Base-by-base conservation (phyloP, 2,888 invertebrate species). In the Lycaena phlaeas region DNA sequence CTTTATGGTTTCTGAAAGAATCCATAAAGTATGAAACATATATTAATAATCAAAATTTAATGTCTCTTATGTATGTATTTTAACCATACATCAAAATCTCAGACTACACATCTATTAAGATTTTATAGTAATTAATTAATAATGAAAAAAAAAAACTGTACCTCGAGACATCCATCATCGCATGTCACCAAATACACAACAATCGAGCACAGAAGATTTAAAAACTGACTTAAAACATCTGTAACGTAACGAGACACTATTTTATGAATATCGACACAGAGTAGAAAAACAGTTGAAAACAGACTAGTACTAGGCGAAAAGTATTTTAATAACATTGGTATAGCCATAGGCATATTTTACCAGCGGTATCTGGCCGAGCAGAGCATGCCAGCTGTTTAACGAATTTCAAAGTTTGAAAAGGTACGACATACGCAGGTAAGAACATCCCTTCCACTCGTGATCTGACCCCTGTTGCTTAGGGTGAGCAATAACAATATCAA, bases 361-460 rank as follows among this genome's bases (percentile, higher is more conserved):
- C 31, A 15, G 10, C n/a, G 28, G 15, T 30, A 11, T 30, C 10
- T 18, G 25, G 27, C 37, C 18, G 14, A 18, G 14, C 34, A 38
- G 25, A 36, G n/a, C n/a, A 30, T 10, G 26, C 43, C 51, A 51
- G 50, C 51, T 47, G 53, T 43, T 45, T 36, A 27, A 34, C 17
- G 22, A 10, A 30, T 34, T 18, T 31, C 17, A 18, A 12, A 12
- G 22, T 18, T 34, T 12, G 18, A 18, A 34, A 34, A 11, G 34
- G 22, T 29, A 3, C 12, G 27, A 11, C 22, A 7, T 22, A 17
- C 22, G 11, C 76, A 76, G 77, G 75, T 75, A 76, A 66, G 59
- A 45, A 42, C 27, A 36, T 17, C 60, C 56, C 48, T 39, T 44
- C 46, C 46, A 48, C 48, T 48, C 61, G 60, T 59, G 60, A 58